phyloP scores from a whole-genome alignment of 2,797 vertebrate genomes.

The Chaetodon trifasciatus region DNA sequence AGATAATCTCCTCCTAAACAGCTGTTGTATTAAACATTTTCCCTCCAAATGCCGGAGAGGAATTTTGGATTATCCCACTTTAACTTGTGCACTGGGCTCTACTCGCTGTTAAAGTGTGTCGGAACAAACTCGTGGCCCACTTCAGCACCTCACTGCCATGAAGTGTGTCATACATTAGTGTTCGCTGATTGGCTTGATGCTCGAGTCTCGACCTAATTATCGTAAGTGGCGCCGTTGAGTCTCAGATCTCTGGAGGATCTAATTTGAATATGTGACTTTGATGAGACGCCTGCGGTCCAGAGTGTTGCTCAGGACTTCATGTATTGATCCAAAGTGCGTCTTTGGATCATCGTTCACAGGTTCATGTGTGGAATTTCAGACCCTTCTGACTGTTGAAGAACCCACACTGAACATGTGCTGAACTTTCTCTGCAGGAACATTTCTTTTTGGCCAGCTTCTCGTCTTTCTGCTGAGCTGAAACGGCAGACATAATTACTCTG shows the following conservation, averaged over 20 bases:
- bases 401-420: neutral
- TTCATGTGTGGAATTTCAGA: no score
- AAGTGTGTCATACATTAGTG: slow-evolving; percentile 5
- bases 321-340: neutral
- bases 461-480: neutral
- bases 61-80: slow-evolving; percentile 10
- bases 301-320: neutral
- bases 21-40: slow-evolving; percentile 3
- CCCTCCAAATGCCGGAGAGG: neutral
- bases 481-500: slow-evolving; percentile 7
- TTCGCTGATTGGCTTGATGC: slow-evolving; percentile 23
- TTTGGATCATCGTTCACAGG: neutral
- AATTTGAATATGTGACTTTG: slow-evolving; percentile 10
- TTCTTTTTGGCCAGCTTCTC: slow-evolving; percentile 8
- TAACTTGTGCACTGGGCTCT: neutral
- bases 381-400: neutral
- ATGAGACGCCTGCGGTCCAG: neutral
- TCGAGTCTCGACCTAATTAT: slow-evolving; percentile 41
- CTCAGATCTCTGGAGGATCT: neutral
- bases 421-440: slow-evolving; percentile 5
- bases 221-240: slow-evolving; percentile 21
- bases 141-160: slow-evolving; percentile 19
- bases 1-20: slow-evolving; percentile 4
- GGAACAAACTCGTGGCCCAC: neutral
- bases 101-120: neutral